phyloP scores from a whole-genome alignment of 2,888 invertebrate species.

The Rhingia campestris region DNA sequence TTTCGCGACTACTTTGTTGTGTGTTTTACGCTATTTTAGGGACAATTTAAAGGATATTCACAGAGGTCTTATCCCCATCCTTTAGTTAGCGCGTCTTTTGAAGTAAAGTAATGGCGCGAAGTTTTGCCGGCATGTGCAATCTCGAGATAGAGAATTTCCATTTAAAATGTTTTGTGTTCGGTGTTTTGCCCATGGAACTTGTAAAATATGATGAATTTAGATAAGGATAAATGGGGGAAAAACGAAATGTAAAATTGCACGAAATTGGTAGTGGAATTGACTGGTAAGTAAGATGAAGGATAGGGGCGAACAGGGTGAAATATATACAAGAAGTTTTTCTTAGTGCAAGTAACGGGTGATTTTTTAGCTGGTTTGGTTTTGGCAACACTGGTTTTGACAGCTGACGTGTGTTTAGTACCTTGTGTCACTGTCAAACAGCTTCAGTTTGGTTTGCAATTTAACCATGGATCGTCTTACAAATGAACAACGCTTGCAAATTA shows the following conservation, averaged over 20 bases:
- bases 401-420: too few species aligned
- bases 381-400: too few species aligned
- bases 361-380: too few species aligned
- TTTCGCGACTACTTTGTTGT: slow-evolving; percentile 20
- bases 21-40: slow-evolving; percentile 50
- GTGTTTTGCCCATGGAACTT: not conserved
- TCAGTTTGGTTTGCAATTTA: too few species aligned
- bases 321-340: too few species aligned
- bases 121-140: slow-evolving; percentile 18
- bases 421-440: too few species aligned
- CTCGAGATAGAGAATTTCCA: slow-evolving; percentile 48
- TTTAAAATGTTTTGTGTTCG: slow-evolving; percentile 28
- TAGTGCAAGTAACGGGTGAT: too few species aligned
- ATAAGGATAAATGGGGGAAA: slow-evolving; percentile 12
- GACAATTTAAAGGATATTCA: slow-evolving; percentile 60
- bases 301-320: not conserved
- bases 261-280: slow-evolving; percentile 33
- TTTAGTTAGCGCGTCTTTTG: slow-evolving; percentile 10
- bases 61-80: slow-evolving; percentile 46
- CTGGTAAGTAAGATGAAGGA: not conserved
- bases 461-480: too few species aligned
- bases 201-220: slow-evolving; percentile 50
- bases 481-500: too few species aligned
- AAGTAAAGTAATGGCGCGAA: slow-evolving; percentile 31
- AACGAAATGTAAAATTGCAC: slow-evolving; percentile 9